A percentile compares a stretch with the other conserved stretches of the same genome.
These are phyloP conservation scores for Drosophila birchii DNA, from an alignment of 2,888 invertebrate genomes.

Conservation along the genomic window DNA sequence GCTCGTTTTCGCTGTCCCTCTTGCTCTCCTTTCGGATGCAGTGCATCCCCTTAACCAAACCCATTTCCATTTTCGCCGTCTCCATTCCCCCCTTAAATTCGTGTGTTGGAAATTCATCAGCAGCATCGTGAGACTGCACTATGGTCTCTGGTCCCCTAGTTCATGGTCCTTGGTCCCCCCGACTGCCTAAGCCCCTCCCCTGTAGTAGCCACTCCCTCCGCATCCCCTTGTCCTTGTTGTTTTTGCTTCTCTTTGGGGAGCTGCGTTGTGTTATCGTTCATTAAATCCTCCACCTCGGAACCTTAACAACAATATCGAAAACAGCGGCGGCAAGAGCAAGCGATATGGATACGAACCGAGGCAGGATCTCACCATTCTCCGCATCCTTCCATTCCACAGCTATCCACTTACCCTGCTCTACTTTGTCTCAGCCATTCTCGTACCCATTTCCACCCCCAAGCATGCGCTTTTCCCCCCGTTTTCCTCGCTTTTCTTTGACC, in stretches of 20 bases:
- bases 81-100: constrained; percentile 15
- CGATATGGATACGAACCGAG: constrained; percentile 37
- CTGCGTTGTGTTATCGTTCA: constrained; percentile 69
- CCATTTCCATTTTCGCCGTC: neutral
- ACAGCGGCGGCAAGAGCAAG: constrained; percentile 50
- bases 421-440: constrained; percentile 30
- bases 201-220: too few species aligned
- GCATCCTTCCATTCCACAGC: neutral
- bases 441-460: constrained; percentile 1
- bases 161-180: constrained; percentile 3
- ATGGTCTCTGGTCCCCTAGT: constrained; percentile 10
- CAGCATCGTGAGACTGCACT: constrained; percentile 9
- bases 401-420: constrained; percentile 45
- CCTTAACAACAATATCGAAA: constrained; percentile 74
- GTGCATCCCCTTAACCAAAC: neutral
- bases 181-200: neutral
- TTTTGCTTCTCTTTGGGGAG: constrained; percentile 9
- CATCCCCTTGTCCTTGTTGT: constrained; percentile 1
- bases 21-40: neutral
- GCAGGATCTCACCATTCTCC: neutral
- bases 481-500: constrained; percentile 33
- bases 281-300: constrained; percentile 75
- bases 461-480: constrained; percentile 45
- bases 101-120: constrained; percentile 65
- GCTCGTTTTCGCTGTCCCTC: neutral